phyloP scores from a whole-genome alignment of 2,797 vertebrate species.

The Mormyrops attenuatus region DNA sequence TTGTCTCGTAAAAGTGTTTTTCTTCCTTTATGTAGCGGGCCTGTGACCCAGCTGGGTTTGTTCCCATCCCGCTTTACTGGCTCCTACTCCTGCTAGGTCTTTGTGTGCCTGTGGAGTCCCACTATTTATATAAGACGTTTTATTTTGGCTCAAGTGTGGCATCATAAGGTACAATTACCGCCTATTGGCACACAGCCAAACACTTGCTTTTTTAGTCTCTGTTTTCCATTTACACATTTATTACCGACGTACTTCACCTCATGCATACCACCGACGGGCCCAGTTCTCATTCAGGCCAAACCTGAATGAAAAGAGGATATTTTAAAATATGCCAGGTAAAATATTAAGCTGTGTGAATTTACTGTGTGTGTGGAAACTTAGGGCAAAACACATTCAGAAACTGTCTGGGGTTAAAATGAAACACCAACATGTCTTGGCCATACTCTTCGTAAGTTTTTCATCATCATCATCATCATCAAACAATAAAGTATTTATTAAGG shows the following conservation, averaged over 20 bases:
- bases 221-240: neutral
- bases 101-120: neutral
- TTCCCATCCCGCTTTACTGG: neutral
- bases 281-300: neutral
- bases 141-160: conserved; percentile 4
- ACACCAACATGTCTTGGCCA: neutral
- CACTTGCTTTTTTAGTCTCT: neutral
- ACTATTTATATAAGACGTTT: conserved; percentile 2
- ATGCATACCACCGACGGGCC: neutral
- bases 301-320: neutral
- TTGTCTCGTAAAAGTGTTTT: neutral
- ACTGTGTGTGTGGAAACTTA: neutral
- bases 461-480: neutral
- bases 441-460: neutral
- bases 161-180: neutral
- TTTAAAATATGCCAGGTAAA: neutral
- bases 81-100: neutral
- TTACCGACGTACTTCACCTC: neutral
- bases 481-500: neutral
- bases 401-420: neutral
- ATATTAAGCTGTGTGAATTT: neutral
- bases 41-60: neutral
- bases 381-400: neutral
- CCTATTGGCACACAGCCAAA: neutral
- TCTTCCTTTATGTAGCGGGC: neutral